Conservation (phyloP, 2,888 invertebrate species). For the Carcina quercana region DNA sequence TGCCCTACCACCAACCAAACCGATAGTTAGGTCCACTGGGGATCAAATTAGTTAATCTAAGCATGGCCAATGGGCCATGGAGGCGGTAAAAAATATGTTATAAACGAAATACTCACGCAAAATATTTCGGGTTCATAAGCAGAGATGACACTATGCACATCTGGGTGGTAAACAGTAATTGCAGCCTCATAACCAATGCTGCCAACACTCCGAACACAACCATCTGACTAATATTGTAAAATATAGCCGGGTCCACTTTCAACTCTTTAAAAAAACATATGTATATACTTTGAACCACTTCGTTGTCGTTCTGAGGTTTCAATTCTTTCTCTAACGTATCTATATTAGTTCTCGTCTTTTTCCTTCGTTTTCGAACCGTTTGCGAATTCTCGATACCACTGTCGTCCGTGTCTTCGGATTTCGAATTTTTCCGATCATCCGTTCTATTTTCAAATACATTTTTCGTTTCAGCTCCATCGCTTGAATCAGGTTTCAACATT, state of each 20-base stretch:
- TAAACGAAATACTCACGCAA: slow-evolving; percentile 54
- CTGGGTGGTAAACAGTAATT: slow-evolving; percentile 85
- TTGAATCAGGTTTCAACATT: not conserved
- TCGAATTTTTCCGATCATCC: slow-evolving; percentile 22
- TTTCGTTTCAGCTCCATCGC: slow-evolving; percentile 12
- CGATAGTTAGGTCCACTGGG: no score
- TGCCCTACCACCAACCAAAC: no score
- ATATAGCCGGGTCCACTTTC: slow-evolving; percentile 68
- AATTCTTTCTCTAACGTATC: slow-evolving; percentile 28
- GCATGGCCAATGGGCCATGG: no score
- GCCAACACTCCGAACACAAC: slow-evolving; percentile 83
- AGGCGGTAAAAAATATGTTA: no score
- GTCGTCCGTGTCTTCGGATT: slow-evolving; percentile 57
- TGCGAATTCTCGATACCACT: slow-evolving; percentile 70
- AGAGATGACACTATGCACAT: slow-evolving; percentile 83
- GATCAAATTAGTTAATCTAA: no score
- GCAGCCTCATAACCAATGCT: slow-evolving; percentile 83
- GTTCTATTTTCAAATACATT: slow-evolving; percentile 12
- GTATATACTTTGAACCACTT: slow-evolving; percentile 17
- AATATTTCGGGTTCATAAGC: slow-evolving; percentile 75
- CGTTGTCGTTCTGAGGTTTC: slow-evolving; percentile 28
- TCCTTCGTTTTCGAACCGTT: slow-evolving; percentile 45
- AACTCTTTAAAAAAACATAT: slow-evolving; percentile 42
- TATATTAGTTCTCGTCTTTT: slow-evolving; percentile 23
- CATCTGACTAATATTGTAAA: slow-evolving; percentile 83